Evolutionary conservation across 2,113 vertebrate species (phyloP), one percentile per base, ranked within the genome.

Genomic region (Phrynosoma platyrhinos): DNA sequence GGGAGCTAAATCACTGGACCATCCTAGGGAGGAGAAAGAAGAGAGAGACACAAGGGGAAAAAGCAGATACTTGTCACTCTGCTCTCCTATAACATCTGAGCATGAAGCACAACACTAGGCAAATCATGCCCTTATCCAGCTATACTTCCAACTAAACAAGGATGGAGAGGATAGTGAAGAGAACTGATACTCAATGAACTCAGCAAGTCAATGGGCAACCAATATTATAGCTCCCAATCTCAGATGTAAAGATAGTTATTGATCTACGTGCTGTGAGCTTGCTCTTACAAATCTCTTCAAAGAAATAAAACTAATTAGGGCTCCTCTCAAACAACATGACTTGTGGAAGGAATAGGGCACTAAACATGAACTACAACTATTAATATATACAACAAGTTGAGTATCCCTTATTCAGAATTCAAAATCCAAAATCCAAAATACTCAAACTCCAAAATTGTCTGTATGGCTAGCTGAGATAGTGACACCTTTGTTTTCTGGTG

Each of bases 321-420:
- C 25, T 74, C n/a, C 32, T 55, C 62, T 53, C 53, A n/a, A 84
- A 27, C 20, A 52, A 14, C 53, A 64, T 86, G 53, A 86, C 64
- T 36, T 66, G 12, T 78, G 53, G 40, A 68, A 88, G 58, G 23
- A 53, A 75, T 10, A 36, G 20, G 20, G 32, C 30, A 58, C 25
- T 75, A 81, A 86, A 76, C 7, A 64, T 30, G 12, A 64, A 16
- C 7, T 72, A 53, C 77, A 36, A n/a, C 74, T n/a, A 69, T 91
- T 58, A 12, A 25, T 58, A 94, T 86, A 89, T 93, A 32, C 47
- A 27, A 53, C 20, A 18, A 36, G 47, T 47, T 47, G 47, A 47
- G 47, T 47, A 47, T 47, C 47, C 47, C 47, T 47, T 47, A 47
- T 47, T 47, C 47, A 47, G 47, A 47, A 47, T 47, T 47, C 47